A percentile compares a stretch with the other conserved stretches of the same genome.
Evolutionary conservation across 1,140 invertebrate genomes (phyloP).

Genomic region (Aphidius ervi): DNA sequence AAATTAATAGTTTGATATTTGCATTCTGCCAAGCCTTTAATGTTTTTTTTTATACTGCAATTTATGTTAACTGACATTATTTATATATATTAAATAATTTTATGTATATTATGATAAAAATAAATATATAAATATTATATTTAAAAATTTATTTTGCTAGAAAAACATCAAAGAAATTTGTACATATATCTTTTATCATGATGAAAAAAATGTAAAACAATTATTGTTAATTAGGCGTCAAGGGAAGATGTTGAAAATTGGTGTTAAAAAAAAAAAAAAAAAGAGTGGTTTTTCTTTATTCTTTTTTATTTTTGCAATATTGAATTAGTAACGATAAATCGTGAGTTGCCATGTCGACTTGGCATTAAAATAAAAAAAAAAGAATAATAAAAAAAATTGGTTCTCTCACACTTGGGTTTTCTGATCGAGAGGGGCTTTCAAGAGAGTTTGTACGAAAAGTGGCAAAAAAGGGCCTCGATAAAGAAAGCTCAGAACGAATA

Average conservation of each 20-base stretch:
- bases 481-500: conserved; percentile 42
- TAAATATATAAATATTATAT: neutral
- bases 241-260: conserved; percentile 13
- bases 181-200: too few relatives aligned
- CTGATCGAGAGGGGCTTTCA: conserved; percentile 22
- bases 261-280: conserved; percentile 11
- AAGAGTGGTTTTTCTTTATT: neutral
- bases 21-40: conserved; percentile 31
- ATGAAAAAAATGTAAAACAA: neutral
- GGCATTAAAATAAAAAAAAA: conserved; percentile 21
- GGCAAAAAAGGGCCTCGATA: conserved; percentile 31
- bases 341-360: conserved; percentile 30
- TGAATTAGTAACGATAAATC: conserved; percentile 51
- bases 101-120: too few relatives aligned
- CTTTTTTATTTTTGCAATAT: conserved; percentile 27
- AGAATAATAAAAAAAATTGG: conserved; percentile 19
- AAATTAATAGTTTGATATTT: conserved; percentile 43
- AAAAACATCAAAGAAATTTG: conserved; percentile 1
- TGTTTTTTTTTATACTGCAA: neutral
- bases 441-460: conserved; percentile 32
- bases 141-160: conserved; percentile 1
- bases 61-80: neutral
- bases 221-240: conserved; percentile 32
- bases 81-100: too few relatives aligned
- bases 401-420: conserved; percentile 14